These are phyloP conservation scores for Notospermus geniculatus DNA, from an alignment of 1,140 invertebrate genomes.

Conservation along the genomic window DNA sequence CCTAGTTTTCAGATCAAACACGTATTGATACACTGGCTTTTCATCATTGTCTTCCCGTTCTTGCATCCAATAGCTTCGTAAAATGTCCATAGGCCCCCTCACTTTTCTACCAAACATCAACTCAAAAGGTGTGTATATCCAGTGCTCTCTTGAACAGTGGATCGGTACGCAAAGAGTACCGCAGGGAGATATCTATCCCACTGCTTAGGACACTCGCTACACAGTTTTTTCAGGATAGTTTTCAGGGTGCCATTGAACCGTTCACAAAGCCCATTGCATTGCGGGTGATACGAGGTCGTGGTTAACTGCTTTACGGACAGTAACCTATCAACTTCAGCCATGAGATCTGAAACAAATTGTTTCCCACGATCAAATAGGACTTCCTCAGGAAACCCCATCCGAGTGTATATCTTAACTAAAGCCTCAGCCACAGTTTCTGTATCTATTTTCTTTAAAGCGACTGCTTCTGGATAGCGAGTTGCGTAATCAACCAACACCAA, in stretches of 20 bases:
- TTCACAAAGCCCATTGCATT: constrained; percentile 39
- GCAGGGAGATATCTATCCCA: constrained; percentile 42
- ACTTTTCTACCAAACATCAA: constrained; percentile 15
- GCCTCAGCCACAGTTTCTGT: constrained; percentile 28
- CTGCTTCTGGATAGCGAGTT: constrained; percentile 29
- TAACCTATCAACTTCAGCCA: constrained; percentile 24
- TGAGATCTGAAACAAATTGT: constrained; percentile 48
- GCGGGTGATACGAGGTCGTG: constrained; percentile 35
- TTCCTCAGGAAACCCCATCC: constrained; percentile 50
- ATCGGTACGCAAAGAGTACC: constrained; percentile 39
- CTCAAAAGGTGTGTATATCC: constrained; percentile 38
- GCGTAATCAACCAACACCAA: constrained; percentile 28
- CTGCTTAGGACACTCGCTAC: constrained; percentile 30
- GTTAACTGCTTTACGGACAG: constrained; percentile 25
- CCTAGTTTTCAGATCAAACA: background rate
- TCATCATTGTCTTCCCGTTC: background rate
- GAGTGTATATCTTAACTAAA: constrained; percentile 46
- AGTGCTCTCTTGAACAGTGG: constrained; percentile 28
- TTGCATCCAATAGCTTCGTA: constrained; percentile 1
- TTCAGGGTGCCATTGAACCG: constrained; percentile 31
- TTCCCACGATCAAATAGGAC: constrained; percentile 55
- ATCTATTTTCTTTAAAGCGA: constrained; percentile 22
- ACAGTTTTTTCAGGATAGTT: constrained; percentile 34
- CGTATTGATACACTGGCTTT: constrained; percentile 4
- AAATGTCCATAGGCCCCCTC: constrained; percentile 11